These are phyloP conservation scores for Oncorhynchus kisutch DNA, from an alignment of 2,113 vertebrate genomes.

Conservation along the genomic window DNA sequence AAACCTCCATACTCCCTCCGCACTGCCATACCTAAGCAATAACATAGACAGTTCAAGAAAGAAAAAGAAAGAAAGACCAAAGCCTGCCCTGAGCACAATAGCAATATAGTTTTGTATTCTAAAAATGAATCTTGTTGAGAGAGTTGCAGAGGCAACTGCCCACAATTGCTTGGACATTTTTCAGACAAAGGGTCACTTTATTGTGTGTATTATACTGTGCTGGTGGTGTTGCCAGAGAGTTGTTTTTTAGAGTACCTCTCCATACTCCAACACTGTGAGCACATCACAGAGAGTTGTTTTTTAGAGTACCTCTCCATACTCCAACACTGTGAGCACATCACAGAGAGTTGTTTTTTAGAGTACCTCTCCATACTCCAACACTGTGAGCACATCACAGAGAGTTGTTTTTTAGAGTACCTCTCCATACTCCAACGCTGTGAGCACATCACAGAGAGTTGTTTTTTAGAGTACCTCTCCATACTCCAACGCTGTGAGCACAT, in stretches of 20 bases:
- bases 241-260: not conserved
- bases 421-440: not conserved
- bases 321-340: too few species aligned
- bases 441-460: not conserved
- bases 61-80: not conserved
- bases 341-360: not conserved
- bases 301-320: not conserved
- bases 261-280: not conserved
- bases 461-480: not conserved
- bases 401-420: not conserved
- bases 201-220: not conserved
- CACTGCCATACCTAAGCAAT: conserved; percentile 86
- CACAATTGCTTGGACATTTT: not conserved
- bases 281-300: not conserved
- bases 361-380: not conserved
- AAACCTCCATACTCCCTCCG: conserved; percentile 88
- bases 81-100: too few species aligned
- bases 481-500: not conserved
- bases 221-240: not conserved
- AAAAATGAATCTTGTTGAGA: not conserved
- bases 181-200: not conserved
- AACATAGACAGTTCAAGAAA: not conserved
- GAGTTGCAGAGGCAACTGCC: not conserved
- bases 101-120: too few species aligned
- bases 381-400: too few species aligned